Percentiles rank a stretch among this genome's conserved stretches.
Evolutionary conservation across 2,797 vertebrate species (phyloP).

Genomic region (Urosaurus nigricauda): DNA sequence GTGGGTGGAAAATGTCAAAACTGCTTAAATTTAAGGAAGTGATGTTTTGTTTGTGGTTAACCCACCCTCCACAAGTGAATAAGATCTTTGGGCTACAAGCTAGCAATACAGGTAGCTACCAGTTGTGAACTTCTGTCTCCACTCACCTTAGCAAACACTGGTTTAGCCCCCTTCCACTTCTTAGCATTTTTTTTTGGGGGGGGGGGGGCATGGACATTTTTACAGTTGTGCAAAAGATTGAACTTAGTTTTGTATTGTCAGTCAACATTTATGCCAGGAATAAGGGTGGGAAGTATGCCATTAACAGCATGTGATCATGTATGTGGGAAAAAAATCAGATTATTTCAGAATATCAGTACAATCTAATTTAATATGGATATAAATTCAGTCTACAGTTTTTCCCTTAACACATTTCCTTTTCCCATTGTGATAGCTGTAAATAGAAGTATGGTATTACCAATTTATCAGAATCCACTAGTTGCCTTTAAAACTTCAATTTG

Average conservation of each 20-base stretch:
- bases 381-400: background rate
- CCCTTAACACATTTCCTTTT: background rate
- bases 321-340: background rate
- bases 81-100: background rate
- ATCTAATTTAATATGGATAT: background rate
- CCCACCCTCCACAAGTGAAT: background rate
- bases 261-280: background rate
- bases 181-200: background rate
- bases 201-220: slow-evolving; percentile 1
- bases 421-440: background rate
- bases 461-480: slow-evolving; percentile 33
- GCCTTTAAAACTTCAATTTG: slow-evolving; percentile 17
- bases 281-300: background rate
- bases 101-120: background rate
- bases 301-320: background rate
- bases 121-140: background rate
- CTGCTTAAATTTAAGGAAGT: background rate
- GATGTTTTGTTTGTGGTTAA: background rate
- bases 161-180: background rate
- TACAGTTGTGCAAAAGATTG: background rate
- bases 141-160: background rate
- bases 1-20: background rate
- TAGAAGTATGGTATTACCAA: background rate
- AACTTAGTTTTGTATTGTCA: background rate
- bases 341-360: background rate